Conservation (phyloP, 1,140 invertebrate genomes). For the Drosophila busckii region DNA sequence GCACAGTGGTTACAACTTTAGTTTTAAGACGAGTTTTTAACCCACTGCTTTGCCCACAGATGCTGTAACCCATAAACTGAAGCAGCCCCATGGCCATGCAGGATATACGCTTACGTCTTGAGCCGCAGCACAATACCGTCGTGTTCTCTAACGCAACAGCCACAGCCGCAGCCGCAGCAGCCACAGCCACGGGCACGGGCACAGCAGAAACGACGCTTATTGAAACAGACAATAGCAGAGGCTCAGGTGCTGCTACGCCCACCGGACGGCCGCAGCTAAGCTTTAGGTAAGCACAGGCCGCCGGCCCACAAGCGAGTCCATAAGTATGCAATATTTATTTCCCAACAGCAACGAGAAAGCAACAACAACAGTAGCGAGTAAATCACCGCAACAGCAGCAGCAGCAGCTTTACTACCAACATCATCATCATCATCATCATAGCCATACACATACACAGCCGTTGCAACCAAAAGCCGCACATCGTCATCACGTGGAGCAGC, state of each 20-base stretch:
- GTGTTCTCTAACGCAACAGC: slow-evolving; percentile 36
- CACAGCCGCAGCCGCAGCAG: slow-evolving; percentile 8
- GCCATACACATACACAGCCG: slow-evolving; percentile 34
- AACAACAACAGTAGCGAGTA: slow-evolving; percentile 21
- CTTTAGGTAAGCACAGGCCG: slow-evolving; percentile 36
- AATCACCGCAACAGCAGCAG: slow-evolving; percentile 19
- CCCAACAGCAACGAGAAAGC: slow-evolving; percentile 5
- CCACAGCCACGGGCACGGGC: slow-evolving; percentile 1
- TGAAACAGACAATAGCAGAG: slow-evolving; percentile 32
- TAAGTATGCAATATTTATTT: slow-evolving; percentile 7
- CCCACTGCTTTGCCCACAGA: slow-evolving; percentile 27
- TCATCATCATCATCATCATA: slow-evolving; percentile 44
- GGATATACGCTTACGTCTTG: slow-evolving; percentile 69
- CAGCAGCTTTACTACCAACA: slow-evolving; percentile 47
- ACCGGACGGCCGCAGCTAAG: slow-evolving; percentile 13
- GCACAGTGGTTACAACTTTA: not conserved
- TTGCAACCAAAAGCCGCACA: slow-evolving; percentile 14
- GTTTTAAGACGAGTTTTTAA: slow-evolving; percentile 39
- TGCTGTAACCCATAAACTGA: slow-evolving; percentile 29
- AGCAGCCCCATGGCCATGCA: slow-evolving; percentile 53
- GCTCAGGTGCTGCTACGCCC: not conserved
- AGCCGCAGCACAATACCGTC: slow-evolving; percentile 63
- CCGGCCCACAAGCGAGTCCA: not conserved
- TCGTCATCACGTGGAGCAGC: slow-evolving; percentile 33
- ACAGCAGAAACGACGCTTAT: slow-evolving; percentile 59